Evolutionary conservation across 92 coral and sea anemone genomes (phyloP), one percentile per base, ranked within the genome.

Genomic region (Heliopora coerulea): DNA sequence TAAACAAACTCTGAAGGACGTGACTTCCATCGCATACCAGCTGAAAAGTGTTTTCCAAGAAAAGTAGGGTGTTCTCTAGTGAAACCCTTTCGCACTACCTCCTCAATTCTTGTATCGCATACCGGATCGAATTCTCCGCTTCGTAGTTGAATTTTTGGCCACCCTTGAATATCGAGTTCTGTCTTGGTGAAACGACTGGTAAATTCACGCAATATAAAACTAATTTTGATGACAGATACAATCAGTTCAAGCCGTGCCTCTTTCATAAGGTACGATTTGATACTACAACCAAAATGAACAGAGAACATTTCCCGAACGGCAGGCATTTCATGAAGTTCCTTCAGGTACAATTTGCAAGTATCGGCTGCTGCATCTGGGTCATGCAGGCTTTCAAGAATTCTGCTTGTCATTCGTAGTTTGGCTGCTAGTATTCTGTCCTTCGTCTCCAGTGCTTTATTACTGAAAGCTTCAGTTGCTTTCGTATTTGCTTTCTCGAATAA

Each of bases 341-440:
- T 72, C 20, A 80, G 70, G 28, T 80, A 80, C n/a, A 72, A 61
- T 64, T 69, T 80, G 31, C 84, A 80, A n/a, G 84, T 70, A 10
- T 77, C 84, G 31, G 49, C 73, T 44, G 78, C 73, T 28, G 41
- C 79, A 62, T 41, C 56, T 35, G 50, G 41, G 49, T 49, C 62
- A 13, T 18, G 30, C 3, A 65, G 18, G 17, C 30, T 65, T 65
- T 65, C 72, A 65, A 65, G 49, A 28, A 65, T 65, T 42, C 72
- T 39, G 48, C 72, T 65, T 9, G 40, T 42, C 34, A 65, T 54
- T 40, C 54, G 23, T 21, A 65, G 27, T 25, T 65, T 65, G 32
- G 54, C 42, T 42, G 72, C 72, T 7, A 65, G 23, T 23, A 65
- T 65, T 12, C 72, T 40, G 54, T 65, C 72, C 18, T 40, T 40